Conservation (phyloP, 2,113 vertebrate species). For the Pachyramphus minor region DNA sequence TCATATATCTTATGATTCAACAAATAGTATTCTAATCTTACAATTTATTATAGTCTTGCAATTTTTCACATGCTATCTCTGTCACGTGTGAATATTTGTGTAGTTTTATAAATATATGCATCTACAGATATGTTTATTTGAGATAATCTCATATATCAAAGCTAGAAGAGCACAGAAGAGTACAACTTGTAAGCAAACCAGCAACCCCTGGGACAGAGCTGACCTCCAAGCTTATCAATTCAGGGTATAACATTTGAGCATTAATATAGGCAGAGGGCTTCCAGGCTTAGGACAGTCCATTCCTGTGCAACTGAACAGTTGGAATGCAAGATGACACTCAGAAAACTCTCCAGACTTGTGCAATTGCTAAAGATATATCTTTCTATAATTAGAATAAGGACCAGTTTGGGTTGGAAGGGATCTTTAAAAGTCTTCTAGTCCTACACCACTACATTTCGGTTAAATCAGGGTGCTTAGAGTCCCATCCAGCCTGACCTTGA, state of each 20-base stretch:
- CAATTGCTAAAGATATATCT: not conserved
- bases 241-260: not conserved
- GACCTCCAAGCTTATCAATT: not conserved
- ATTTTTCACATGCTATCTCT: not conserved
- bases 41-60: not conserved
- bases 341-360: not conserved
- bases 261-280: not conserved
- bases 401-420: not conserved
- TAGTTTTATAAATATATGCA: not conserved
- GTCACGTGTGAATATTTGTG: not conserved
- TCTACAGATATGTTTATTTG: not conserved
- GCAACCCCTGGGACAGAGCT: not conserved
- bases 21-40: not conserved
- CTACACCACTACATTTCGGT: not conserved
- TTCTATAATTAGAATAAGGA: not conserved
- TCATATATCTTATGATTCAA: not conserved
- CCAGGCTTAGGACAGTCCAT: not conserved
- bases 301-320: not conserved
- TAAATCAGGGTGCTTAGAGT: not conserved
- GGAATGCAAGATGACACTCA: not conserved
- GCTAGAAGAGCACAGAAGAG: not conserved
- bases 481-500: fast-evolving
- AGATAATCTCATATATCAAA: not conserved
- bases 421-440: not conserved
- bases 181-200: not conserved